Percentiles rank a stretch among this genome's conserved stretches.
Conservation (phyloP, 2,888 invertebrate genomes). For the Cancer borealis region DNA sequence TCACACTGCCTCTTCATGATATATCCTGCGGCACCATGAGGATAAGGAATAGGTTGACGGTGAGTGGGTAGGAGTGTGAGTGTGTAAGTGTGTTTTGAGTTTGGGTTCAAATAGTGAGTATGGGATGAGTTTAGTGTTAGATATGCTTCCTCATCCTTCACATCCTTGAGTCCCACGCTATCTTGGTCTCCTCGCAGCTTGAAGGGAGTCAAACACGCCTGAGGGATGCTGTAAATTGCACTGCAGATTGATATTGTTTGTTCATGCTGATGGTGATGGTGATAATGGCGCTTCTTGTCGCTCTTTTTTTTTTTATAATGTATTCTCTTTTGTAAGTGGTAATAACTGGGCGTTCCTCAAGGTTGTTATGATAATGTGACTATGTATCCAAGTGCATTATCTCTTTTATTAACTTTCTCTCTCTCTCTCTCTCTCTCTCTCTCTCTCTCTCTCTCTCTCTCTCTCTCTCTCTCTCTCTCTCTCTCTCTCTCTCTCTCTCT, state of each 20-base stretch:
- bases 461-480: slow-evolving; percentile 20
- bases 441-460: slow-evolving; percentile 20
- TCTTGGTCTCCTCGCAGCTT: neutral
- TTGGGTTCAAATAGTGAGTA: neutral
- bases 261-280: neutral
- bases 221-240: neutral
- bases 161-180: slow-evolving; percentile 11
- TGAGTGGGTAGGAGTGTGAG: no score
- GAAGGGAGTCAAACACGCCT: neutral
- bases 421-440: neutral
- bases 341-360: neutral
- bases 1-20: slow-evolving; percentile 63
- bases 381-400: neutral
- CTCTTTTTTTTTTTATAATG: no score
- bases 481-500: neutral
- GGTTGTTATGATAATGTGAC: no score
- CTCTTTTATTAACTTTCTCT: neutral
- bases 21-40: slow-evolving; percentile 74
- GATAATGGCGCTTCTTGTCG: no score
- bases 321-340: neutral
- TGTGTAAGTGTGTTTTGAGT: neutral
- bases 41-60: slow-evolving; percentile 44
- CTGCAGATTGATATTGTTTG: neutral
- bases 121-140: neutral
- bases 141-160: neutral